Conservation (phyloP, 2,113 vertebrate species). For the Clarias batrachus region DNA sequence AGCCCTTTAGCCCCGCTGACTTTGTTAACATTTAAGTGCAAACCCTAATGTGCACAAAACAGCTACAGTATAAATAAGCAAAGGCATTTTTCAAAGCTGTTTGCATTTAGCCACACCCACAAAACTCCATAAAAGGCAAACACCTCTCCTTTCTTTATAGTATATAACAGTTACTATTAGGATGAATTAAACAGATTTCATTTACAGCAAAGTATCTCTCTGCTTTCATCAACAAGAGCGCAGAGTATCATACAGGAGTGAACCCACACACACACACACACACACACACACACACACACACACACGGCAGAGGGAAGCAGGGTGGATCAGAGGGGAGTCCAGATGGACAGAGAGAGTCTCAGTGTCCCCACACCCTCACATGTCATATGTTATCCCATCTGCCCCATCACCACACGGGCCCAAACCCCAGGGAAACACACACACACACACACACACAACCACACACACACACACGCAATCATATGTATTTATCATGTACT, state of each 20-base stretch:
- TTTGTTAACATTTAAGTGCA: not conserved
- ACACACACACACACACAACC: slow-evolving; percentile 43
- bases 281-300: slow-evolving; percentile 46
- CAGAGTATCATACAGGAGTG: slow-evolving; percentile 22
- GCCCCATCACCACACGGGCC: slow-evolving; percentile 75
- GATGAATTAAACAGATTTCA: not conserved
- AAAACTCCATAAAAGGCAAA: not conserved
- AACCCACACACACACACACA: slow-evolving; percentile 46
- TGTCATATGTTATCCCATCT: slow-evolving; percentile 84
- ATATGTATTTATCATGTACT: slow-evolving; percentile 5
- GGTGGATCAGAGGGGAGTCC: slow-evolving; percentile 75
- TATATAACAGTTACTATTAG: not conserved
- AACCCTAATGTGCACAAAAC: not conserved
- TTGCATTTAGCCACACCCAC: not conserved
- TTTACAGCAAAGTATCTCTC: not conserved
- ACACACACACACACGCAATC: not conserved
- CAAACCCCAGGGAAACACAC: slow-evolving; percentile 67
- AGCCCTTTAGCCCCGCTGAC: not conserved
- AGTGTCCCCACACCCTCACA: slow-evolving; percentile 68
- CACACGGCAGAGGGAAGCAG: slow-evolving; percentile 70
- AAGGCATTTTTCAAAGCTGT: not conserved
- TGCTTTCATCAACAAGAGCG: slow-evolving; percentile 29
- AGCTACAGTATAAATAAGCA: not conserved
- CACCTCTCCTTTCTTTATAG: not conserved
- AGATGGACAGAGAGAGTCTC: slow-evolving; percentile 73